A percentile compares a stretch with the other conserved stretches of the same genome.
These are phyloP conservation scores for Entomobrya proxima DNA, from an alignment of 2,888 invertebrate species.

Conservation along the genomic window DNA sequence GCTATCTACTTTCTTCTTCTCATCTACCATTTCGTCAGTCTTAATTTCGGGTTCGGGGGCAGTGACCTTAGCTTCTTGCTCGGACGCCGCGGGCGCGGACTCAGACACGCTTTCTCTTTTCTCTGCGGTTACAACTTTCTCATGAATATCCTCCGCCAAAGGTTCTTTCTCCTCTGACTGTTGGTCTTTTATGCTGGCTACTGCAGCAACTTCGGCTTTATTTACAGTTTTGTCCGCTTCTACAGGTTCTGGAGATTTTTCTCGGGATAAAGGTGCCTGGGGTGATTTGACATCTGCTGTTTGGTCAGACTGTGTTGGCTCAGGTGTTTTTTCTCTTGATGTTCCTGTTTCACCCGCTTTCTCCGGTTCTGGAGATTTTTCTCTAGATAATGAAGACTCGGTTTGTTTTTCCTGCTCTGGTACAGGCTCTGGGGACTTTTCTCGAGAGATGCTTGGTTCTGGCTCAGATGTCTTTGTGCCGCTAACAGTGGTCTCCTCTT, in stretches of 20 bases:
- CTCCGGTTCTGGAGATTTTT: slow-evolving; percentile 31
- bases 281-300: slow-evolving; percentile 13
- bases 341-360: slow-evolving; percentile 11
- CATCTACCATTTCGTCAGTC: neutral
- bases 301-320: neutral
- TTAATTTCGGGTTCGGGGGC: neutral
- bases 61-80: neutral
- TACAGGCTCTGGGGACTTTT: slow-evolving; percentile 44
- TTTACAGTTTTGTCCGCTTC: neutral
- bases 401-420: neutral
- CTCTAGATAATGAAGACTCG: neutral
- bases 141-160: neutral
- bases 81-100: too few species aligned
- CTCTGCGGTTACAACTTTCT: too few species aligned
- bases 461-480: too few species aligned
- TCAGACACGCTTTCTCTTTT: too few species aligned
- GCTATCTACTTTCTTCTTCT: neutral
- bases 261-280: neutral
- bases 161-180: neutral
- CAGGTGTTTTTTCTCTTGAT: neutral
- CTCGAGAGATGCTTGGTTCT: neutral
- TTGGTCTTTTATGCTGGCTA: too few species aligned
- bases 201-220: neutral
- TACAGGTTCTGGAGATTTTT: neutral
- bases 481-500: neutral